phyloP scores from a whole-genome alignment of 2,888 invertebrate species.

The Margaritifera margaritifera region DNA sequence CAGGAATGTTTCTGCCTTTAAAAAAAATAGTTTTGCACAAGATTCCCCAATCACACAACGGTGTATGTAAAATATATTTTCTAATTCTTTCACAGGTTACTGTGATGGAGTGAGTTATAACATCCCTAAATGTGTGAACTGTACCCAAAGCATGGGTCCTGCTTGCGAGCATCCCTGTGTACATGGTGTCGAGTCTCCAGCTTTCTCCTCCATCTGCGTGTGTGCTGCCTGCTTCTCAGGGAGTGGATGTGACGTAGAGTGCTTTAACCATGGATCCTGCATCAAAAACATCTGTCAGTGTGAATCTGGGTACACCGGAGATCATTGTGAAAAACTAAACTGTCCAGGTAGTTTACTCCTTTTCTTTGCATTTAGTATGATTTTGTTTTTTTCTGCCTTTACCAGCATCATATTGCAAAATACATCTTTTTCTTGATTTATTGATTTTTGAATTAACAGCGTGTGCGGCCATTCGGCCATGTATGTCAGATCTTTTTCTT shows the following conservation, averaged over 20 bases:
- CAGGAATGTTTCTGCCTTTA: neutral
- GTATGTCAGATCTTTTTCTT: no score
- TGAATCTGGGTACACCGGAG: conserved; percentile 49
- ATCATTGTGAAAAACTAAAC: conserved; percentile 44
- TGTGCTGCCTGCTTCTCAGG: conserved; percentile 56
- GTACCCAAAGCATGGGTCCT: conserved; percentile 49
- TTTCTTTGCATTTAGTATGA: no score
- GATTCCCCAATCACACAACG: neutral
- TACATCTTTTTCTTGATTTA: no score
- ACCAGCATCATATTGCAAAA: no score
- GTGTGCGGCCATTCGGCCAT: no score
- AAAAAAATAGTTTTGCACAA: neutral
- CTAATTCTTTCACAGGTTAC: conserved; percentile 26
- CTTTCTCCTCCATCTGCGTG: conserved; percentile 39
- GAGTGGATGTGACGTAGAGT: conserved; percentile 44
- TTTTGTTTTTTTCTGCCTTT: no score
- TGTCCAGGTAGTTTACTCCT: conserved; percentile 51
- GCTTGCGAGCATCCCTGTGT: conserved; percentile 53
- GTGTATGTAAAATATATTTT: neutral
- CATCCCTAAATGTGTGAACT: conserved; percentile 51
- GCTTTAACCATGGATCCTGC: conserved; percentile 48
- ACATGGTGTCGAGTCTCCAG: conserved; percentile 47
- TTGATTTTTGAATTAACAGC: no score
- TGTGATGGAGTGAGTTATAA: conserved; percentile 45
- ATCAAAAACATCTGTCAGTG: conserved; percentile 36